A percentile compares a stretch with the other conserved stretches of the same genome.
Evolutionary conservation across 1,140 invertebrate species (phyloP).

Genomic region (Zaprionus tsacasi): DNA sequence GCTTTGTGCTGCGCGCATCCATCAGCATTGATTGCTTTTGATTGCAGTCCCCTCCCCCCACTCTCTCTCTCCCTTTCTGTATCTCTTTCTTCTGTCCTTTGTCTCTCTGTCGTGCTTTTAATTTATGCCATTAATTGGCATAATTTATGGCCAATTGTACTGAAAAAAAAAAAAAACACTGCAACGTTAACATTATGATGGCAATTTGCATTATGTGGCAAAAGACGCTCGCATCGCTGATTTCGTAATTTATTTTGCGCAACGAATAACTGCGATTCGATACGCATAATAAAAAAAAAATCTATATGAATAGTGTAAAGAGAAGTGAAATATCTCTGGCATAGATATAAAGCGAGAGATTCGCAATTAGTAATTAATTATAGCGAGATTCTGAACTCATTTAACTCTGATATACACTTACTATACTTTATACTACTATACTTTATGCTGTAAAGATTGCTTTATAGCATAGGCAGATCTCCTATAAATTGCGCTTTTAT

Average conservation of each 20-base stretch:
- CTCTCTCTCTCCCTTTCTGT: neutral
- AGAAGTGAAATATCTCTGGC: neutral
- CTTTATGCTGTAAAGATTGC: too few relatives aligned
- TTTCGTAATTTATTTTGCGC: constrained; percentile 31
- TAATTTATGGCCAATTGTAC: constrained; percentile 61
- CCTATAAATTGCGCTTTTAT: too few relatives aligned
- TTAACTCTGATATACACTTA: too few relatives aligned
- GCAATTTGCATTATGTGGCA: constrained; percentile 54
- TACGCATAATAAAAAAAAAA: constrained; percentile 19
- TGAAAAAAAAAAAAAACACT: constrained; percentile 8
- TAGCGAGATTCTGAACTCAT: too few relatives aligned
- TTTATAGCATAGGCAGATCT: too few relatives aligned
- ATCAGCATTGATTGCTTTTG: constrained; percentile 74
- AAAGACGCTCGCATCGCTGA: constrained; percentile 36
- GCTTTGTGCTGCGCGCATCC: constrained; percentile 57
- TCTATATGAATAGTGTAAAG: neutral
- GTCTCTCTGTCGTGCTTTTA: constrained; percentile 56
- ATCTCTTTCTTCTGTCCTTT: constrained; percentile 11
- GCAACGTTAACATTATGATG: constrained; percentile 52
- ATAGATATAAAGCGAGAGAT: neutral
- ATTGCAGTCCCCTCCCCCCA: constrained; percentile 23
- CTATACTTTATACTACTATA: too few relatives aligned
- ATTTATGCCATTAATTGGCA: constrained; percentile 73
- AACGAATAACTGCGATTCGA: constrained; percentile 8
- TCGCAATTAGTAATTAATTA: neutral